These are phyloP conservation scores for Sebastes iracundus DNA, from an alignment of 2,797 vertebrate genomes.

Conservation along the genomic window DNA sequence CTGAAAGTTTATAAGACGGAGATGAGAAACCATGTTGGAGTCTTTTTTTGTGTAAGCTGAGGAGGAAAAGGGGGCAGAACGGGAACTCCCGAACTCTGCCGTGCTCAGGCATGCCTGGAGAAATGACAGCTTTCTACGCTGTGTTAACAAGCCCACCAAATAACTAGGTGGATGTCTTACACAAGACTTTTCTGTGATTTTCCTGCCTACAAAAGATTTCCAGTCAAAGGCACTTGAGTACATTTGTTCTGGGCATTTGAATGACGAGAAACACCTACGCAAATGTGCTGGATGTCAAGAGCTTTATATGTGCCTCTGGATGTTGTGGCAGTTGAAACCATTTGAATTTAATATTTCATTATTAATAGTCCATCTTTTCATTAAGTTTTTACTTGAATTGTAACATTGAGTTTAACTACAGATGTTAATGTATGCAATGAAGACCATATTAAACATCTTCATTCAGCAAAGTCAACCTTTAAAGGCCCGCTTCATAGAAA, in stretches of 20 bases:
- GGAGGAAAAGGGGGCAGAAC: slow-evolving; percentile 19
- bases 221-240: background rate
- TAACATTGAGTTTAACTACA: background rate
- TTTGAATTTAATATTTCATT: background rate
- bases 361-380: background rate
- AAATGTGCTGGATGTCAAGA: background rate
- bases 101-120: slow-evolving; percentile 66
- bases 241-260: slow-evolving; percentile 4
- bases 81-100: slow-evolving; percentile 58
- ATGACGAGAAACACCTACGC: background rate
- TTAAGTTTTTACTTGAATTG: background rate
- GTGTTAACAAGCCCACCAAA: slow-evolving; percentile 73
- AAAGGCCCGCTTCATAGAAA: background rate
- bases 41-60: slow-evolving; percentile 19
- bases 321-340: background rate
- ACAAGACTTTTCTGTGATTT: slow-evolving; percentile 60
- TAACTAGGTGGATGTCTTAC: slow-evolving; percentile 60
- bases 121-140: slow-evolving; percentile 53
- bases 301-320: background rate
- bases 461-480: background rate
- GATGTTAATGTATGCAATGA: background rate
- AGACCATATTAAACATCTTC: background rate
- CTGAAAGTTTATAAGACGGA: background rate
- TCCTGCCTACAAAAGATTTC: slow-evolving; percentile 26
- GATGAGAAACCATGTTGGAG: slow-evolving; percentile 9